Evolutionary conservation across 2,797 vertebrate species (phyloP), one percentile per base, ranked within the genome.

Genomic region (Premnoplex brunnescens): DNA sequence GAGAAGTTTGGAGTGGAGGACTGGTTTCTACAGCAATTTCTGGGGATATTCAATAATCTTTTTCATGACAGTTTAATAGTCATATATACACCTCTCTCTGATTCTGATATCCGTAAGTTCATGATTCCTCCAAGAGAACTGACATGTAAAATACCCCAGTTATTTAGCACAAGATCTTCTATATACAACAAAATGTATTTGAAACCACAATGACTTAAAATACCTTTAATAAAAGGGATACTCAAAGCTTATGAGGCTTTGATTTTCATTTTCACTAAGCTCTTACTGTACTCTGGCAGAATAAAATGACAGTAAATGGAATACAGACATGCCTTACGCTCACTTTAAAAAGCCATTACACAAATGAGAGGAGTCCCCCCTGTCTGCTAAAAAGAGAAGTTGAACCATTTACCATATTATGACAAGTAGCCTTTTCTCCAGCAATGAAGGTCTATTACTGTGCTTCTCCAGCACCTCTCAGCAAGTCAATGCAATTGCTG

Each of bases 241-340:
- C 36, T 88, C 48, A 43, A 78, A 51, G 63, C 73, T 93, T 91
- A 94, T 10, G 51, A 88, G 55, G 76, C 80, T 94, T 94, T 84
- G 69, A 94, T 95, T 94, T 93, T 91, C 62, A 78, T 88, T 95
- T 94, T 78, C 66, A 49, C 37, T 66, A 55, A 62, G 62, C 73
- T 26, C 24, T 77, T 79, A 37, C 74, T 62, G 23, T 91, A 91
- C 32, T 77, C 63, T 55, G 44, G 39, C 60, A 72, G 80, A 88
- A 86, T 86, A 87, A 95, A 85, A 85, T 63, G 41, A 66, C 24
- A 78, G 55, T 30, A 88, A 86, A 86, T 78, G 79, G 66, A 94
- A 73, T 23, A 72, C 6, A 88, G 79, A 41, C 36, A 55, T 81
- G 58, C 41, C 62, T 85, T 81, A 64, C 22, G 21, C 39, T 60